These are phyloP conservation scores for Microcebus ravelobensis DNA, from an alignment of 2,113 vertebrate species.

Conservation along the genomic window DNA sequence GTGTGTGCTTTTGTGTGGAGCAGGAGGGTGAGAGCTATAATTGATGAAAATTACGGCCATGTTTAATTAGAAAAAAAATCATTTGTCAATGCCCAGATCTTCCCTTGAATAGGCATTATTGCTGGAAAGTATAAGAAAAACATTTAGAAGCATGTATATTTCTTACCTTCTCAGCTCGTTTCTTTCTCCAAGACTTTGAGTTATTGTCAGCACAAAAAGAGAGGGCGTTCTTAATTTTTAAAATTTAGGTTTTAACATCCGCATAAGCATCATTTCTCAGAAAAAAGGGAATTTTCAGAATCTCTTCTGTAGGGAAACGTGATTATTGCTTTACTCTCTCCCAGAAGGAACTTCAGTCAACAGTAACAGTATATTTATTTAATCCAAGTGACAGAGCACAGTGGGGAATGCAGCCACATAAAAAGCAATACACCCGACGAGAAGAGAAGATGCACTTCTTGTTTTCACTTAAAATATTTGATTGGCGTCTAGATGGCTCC, in stretches of 20 bases:
- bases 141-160: background rate
- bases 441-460: background rate
- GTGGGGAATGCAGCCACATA: background rate
- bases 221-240: background rate
- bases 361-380: background rate
- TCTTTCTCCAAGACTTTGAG: background rate
- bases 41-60: background rate
- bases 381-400: background rate
- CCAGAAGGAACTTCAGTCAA: background rate
- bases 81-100: background rate
- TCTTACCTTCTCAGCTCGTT: background rate
- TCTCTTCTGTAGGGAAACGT: background rate
- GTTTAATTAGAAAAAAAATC: background rate
- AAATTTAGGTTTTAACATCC: background rate
- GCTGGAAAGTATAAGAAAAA: background rate
- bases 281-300: background rate
- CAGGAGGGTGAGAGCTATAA: fast-evolving
- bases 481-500: background rate
- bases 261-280: background rate
- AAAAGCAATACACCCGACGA: no score
- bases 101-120: background rate
- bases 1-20: fast-evolving
- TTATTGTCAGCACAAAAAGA: background rate
- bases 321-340: background rate
- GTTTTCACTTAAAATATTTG: background rate